phyloP scores from a whole-genome alignment of 1,140 invertebrate species.

The Temnothorax nylanderi region DNA sequence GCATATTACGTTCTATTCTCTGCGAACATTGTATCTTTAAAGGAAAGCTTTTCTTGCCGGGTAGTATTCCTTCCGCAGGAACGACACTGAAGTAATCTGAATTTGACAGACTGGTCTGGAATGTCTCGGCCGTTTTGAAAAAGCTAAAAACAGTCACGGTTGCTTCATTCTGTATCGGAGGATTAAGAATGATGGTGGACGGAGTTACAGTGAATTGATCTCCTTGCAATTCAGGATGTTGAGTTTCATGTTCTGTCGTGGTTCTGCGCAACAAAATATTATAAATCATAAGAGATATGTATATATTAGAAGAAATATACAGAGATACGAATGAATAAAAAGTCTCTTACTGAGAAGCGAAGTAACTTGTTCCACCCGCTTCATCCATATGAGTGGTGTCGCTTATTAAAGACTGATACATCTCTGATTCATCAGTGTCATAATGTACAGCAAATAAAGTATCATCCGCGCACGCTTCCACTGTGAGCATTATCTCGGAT shows the following conservation, averaged over 20 bases:
- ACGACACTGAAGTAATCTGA: constrained; percentile 71
- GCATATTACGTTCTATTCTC: constrained; percentile 65
- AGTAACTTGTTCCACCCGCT: constrained; percentile 78
- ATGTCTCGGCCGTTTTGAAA: too few species aligned
- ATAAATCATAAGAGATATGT: neutral
- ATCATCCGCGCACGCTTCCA: constrained; percentile 81
- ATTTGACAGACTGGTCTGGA: too few species aligned
- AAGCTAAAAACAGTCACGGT: too few species aligned
- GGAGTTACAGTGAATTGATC: constrained; percentile 73
- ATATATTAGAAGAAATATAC: neutral
- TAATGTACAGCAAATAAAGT: constrained; percentile 79
- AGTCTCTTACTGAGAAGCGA: constrained; percentile 73
- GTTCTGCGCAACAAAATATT: constrained; percentile 46
- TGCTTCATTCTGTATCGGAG: too few species aligned
- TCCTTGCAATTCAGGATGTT: constrained; percentile 6
- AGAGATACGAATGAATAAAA: constrained; percentile 7
- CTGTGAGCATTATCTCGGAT: constrained; percentile 81
- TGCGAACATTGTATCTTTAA: constrained; percentile 76
- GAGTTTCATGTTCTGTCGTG: neutral
- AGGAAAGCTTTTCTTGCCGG: constrained; percentile 68
- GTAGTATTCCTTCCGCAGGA: constrained; percentile 78
- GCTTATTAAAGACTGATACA: constrained; percentile 82
- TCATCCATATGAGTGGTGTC: constrained; percentile 78
- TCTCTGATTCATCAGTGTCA: constrained; percentile 82
- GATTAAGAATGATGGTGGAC: constrained; percentile 58